phyloP scores from a whole-genome alignment of 2,797 vertebrate genomes.

The Periparus ater region DNA sequence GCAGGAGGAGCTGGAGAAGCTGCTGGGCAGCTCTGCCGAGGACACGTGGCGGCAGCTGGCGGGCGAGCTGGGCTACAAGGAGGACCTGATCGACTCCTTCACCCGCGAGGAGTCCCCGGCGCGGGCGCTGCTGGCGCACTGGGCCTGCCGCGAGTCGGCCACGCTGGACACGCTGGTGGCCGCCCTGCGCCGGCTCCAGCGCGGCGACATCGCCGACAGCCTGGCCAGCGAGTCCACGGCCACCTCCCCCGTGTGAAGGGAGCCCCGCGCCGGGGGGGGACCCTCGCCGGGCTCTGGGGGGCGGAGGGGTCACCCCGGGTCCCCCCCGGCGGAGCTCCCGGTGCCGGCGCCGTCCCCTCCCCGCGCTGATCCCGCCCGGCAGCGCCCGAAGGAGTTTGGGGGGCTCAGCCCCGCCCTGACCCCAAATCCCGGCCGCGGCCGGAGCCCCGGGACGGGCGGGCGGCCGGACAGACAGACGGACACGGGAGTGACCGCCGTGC shows the following conservation, averaged over 20 bases:
- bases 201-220: constrained; percentile 91
- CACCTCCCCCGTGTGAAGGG: constrained; percentile 84
- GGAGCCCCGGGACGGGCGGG: background rate
- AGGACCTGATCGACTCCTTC: constrained; percentile 90
- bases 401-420: accelerated
- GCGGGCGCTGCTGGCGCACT: constrained; percentile 87
- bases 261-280: background rate
- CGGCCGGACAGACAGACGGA: background rate
- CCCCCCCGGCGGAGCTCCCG: background rate
- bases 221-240: constrained; percentile 86
- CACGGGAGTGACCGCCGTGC: accelerated
- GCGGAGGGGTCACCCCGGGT: too few relatives aligned
- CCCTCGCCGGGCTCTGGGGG: background rate
- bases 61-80: constrained; percentile 89
- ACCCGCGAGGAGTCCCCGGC: constrained; percentile 86
- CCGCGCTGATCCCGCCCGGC: background rate
- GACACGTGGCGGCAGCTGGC: constrained; percentile 94
- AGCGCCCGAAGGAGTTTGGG: background rate
- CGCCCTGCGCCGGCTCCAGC: constrained; percentile 89
- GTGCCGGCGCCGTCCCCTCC: background rate
- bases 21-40: constrained; percentile 80
- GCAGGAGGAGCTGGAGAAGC: constrained; percentile 87
- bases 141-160: constrained; percentile 90
- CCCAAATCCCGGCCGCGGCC: background rate
- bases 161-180: constrained; percentile 87